phyloP scores from a whole-genome alignment of 2,797 vertebrate genomes.

The Clarias pachynema region DNA sequence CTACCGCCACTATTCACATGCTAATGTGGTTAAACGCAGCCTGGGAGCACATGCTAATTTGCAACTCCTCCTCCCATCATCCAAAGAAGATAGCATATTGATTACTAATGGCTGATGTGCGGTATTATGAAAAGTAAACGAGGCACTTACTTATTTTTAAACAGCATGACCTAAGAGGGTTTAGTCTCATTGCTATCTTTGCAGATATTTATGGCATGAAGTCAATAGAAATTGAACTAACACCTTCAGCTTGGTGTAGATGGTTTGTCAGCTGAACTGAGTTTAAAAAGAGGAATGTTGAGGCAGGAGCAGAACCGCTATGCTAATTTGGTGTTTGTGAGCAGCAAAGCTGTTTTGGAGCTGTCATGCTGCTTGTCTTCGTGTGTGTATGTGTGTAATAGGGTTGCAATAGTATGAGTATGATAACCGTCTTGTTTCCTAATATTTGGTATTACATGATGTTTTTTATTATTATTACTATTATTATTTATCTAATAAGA shows the following conservation, averaged over 20 bases:
- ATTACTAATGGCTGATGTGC: conserved; percentile 34
- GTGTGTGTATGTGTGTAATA: not conserved
- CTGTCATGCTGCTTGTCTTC: not conserved
- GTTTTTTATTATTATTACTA: no score
- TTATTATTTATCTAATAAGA: no score
- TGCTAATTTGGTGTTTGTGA: conserved; percentile 30
- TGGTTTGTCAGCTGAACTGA: not conserved
- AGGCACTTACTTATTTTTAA: conserved; percentile 19
- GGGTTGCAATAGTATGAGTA: no score
- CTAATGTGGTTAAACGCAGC: conserved; percentile 28
- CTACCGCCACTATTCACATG: conserved; percentile 42
- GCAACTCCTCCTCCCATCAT: not conserved
- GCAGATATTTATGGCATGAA: conserved; percentile 13
- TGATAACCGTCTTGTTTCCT: no score
- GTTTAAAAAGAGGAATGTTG: conserved; percentile 12
- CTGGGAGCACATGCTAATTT: conserved; percentile 35
- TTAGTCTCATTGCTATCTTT: conserved; percentile 21
- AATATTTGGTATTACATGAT: no score
- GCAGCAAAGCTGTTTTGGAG: conserved; percentile 2
- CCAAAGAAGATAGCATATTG: conserved; percentile 25
- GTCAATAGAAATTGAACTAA: conserved; percentile 33
- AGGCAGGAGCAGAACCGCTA: not conserved
- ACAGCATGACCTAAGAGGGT: conserved; percentile 13
- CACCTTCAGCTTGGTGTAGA: not conserved
- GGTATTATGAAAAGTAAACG: conserved; percentile 23